Evolutionary conservation across 2,797 vertebrate genomes (phyloP).

Genomic region (Muraenolepis orangiensis): DNA sequence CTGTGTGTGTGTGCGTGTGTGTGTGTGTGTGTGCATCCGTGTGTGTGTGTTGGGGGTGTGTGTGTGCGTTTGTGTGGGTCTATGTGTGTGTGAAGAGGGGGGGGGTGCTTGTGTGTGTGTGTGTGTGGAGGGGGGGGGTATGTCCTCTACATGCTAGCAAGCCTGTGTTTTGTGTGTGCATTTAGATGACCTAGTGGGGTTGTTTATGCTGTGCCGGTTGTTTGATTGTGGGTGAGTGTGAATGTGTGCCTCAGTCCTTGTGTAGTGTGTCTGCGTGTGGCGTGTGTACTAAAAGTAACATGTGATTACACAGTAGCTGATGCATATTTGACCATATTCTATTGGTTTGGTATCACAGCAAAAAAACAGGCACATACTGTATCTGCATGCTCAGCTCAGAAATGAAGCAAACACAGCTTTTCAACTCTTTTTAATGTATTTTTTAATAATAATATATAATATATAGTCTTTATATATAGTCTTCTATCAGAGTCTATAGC

Average conservation of each 20-base stretch:
- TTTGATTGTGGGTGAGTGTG: background rate
- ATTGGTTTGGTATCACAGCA: background rate
- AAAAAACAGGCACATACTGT: background rate
- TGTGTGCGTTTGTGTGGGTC: background rate
- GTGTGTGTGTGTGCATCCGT: background rate
- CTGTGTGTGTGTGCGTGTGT: background rate
- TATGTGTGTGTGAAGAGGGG: background rate
- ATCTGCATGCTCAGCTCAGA: background rate
- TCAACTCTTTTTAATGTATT: background rate
- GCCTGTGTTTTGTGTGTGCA: background rate
- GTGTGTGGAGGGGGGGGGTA: background rate
- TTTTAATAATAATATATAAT: no score
- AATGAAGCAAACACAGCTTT: background rate
- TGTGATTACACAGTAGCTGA: background rate
- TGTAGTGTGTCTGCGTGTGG: background rate
- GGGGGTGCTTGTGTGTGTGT: background rate
- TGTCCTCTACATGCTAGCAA: background rate
- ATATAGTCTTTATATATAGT: no score
- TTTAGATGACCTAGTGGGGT: background rate
- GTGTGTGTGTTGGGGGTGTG: conserved; percentile 1
- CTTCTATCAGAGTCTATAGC: no score
- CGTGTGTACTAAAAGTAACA: background rate
- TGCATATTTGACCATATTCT: background rate
- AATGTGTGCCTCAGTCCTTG: background rate
- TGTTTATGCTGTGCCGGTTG: background rate